Percentiles rank a stretch among this genome's conserved stretches.
Evolutionary conservation across 2,113 vertebrate species (phyloP).

Genomic region (Halcyon malimbica): DNA sequence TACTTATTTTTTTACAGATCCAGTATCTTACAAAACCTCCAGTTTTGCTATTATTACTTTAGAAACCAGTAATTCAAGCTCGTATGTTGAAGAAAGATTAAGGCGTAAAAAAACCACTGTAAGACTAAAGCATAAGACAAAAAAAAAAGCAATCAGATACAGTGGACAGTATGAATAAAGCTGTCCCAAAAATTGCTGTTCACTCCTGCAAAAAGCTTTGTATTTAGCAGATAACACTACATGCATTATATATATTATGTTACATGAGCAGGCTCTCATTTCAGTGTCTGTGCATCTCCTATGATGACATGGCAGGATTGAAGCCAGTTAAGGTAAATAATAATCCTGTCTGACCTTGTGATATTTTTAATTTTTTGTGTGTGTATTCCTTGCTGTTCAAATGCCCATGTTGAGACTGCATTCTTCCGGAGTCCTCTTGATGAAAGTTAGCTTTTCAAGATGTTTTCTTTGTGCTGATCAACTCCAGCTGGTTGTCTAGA

Average conservation of each 20-base stretch:
- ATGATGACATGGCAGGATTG: not conserved
- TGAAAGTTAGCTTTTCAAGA: not conserved
- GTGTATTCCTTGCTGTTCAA: not conserved
- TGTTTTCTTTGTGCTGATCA: not conserved
- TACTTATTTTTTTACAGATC: not conserved
- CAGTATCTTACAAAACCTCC: not conserved
- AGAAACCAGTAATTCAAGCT: not conserved
- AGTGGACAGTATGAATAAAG: not conserved
- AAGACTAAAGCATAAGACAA: not conserved
- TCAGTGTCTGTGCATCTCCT: not conserved
- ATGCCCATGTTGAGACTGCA: not conserved
- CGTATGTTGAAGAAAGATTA: not conserved
- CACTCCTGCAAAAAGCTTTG: not conserved
- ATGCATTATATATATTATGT: not conserved
- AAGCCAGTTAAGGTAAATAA: conserved; percentile 1
- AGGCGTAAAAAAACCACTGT: not conserved
- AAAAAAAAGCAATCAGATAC: not conserved
- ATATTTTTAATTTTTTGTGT: not conserved
- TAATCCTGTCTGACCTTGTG: not conserved
- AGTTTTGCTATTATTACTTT: not conserved
- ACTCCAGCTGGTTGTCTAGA: not conserved
- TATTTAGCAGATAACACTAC: not conserved
- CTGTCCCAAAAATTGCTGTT: not conserved
- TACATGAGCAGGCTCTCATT: not conserved
- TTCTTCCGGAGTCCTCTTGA: not conserved